phyloP scores from a whole-genome alignment of 2,113 vertebrate species.

The Cavia aperea region DNA sequence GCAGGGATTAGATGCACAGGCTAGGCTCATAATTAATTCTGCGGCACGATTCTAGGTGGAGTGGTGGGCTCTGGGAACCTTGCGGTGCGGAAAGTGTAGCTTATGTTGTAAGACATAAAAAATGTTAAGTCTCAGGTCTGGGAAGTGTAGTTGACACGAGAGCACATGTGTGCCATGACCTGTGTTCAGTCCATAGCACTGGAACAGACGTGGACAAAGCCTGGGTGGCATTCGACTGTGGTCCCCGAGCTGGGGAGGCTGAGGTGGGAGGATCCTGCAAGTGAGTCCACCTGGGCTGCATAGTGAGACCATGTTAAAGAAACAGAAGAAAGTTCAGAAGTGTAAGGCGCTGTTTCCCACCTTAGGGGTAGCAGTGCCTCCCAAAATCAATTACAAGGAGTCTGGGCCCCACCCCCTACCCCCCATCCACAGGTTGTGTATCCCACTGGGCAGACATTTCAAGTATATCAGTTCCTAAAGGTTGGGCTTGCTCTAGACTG shows the following conservation, averaged over 20 bases:
- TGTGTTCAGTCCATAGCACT: no score
- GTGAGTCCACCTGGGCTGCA: not conserved
- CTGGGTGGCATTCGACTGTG: not conserved
- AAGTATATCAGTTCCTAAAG: not conserved
- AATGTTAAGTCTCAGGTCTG: not conserved
- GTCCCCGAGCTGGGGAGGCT: not conserved
- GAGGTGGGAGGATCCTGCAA: not conserved
- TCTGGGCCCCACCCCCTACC: not conserved
- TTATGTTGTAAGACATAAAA: not conserved
- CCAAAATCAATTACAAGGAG: not conserved
- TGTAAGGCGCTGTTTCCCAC: not conserved
- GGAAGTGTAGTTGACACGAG: not conserved
- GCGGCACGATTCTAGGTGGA: not conserved
- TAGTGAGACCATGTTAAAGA: not conserved
- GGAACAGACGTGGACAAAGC: not conserved
- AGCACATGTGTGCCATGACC: not conserved
- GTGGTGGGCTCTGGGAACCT: not conserved
- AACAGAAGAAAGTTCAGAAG: not conserved
- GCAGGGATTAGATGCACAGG: not conserved
- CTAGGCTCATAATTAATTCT: not conserved
- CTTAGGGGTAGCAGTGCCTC: not conserved
- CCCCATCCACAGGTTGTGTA: rapidly evolving
- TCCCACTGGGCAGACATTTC: not conserved
- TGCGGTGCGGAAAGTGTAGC: not conserved
- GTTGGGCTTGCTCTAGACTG: not conserved